Evolutionary conservation across 2,113 vertebrate species (phyloP), one percentile per base, ranked within the genome.

Genomic region (Brienomyrus longianalis): DNA sequence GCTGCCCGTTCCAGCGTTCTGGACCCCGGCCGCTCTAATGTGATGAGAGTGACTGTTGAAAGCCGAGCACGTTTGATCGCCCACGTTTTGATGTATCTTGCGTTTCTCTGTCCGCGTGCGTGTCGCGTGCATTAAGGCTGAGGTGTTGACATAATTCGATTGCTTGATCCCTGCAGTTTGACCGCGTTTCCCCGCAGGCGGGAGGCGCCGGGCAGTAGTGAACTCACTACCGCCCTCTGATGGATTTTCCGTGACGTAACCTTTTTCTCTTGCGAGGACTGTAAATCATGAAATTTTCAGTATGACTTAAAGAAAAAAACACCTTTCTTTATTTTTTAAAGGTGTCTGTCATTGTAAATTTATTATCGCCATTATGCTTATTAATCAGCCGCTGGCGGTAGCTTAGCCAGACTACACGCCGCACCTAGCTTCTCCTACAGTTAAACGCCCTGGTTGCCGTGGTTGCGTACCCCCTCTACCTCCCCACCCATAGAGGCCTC

Each of bases 231-330:
- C 45, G 87, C 43, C 70, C 21, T 62, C 54, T 59, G 80, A 48
- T 45, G 56, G 83, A 77, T 88, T 91, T 92, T 91, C 90, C 88
- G 90, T 92, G 88, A 85, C 85, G 89, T 90, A 92, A 87, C 31
- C 90, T 88, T 86, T 87, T 47, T 47, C 89, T 43, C 52, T 31
- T 87, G 52, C 19, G 62, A 85, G 83, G 48, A 80, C 90, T 77
- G 89, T 91, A 93, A 92, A 91, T 89, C 92, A 89, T 90, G 91
- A 88, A 92, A 90, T 88, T 88, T 92, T 93, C 93, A 88, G 91
- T 90, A 88, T 87, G 90, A 91, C 92, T 94, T 92, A 92, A 90
- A 62, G 23, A 10, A 27, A 62, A 90, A 84, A 62, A 87, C 48
- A 66, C 66, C 84, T 88, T 91, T 83, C 80, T 83, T 56, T 52